Conservation (phyloP, 2,113 vertebrate species). For the Porphyrio hochstetteri region DNA sequence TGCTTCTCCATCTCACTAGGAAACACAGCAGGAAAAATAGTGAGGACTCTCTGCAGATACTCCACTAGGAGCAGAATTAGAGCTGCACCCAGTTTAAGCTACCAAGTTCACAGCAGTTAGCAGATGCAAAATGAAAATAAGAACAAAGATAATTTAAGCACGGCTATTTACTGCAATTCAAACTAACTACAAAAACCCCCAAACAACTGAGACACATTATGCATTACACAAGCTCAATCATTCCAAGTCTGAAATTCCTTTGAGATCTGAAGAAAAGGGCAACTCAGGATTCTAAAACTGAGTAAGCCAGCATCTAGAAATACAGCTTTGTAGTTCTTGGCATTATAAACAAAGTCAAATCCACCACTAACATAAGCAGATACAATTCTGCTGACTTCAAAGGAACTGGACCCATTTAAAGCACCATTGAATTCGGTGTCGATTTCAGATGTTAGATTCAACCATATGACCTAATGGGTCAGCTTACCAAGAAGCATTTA, state of each 20-base stretch:
- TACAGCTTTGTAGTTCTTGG: not conserved
- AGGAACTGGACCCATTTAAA: constrained; percentile 23
- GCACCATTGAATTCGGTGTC: not conserved
- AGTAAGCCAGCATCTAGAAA: not conserved
- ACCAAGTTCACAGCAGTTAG: not conserved
- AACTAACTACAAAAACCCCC: not conserved
- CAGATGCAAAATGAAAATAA: not conserved
- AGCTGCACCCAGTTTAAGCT: not conserved
- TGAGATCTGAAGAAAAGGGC: not conserved
- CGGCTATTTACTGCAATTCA: not conserved
- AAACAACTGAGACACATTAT: not conserved
- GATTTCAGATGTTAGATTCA: constrained; percentile 9
- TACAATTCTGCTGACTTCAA: constrained; percentile 39
- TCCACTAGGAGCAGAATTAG: not conserved
- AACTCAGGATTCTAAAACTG: not conserved
- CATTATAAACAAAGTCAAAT: not conserved
- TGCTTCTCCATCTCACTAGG: constrained; percentile 98
- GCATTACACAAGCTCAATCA: not conserved
- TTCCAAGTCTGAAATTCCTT: not conserved
- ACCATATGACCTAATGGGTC: not conserved
- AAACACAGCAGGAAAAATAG: not conserved
- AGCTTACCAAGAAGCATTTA: not conserved
- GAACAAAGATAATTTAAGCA: not conserved
- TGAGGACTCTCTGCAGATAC: not conserved
- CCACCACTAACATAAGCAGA: not conserved